Evolutionary conservation across 2,113 vertebrate species (phyloP), one percentile per base, ranked within the genome.

Genomic region (Xenus cinereus): DNA sequence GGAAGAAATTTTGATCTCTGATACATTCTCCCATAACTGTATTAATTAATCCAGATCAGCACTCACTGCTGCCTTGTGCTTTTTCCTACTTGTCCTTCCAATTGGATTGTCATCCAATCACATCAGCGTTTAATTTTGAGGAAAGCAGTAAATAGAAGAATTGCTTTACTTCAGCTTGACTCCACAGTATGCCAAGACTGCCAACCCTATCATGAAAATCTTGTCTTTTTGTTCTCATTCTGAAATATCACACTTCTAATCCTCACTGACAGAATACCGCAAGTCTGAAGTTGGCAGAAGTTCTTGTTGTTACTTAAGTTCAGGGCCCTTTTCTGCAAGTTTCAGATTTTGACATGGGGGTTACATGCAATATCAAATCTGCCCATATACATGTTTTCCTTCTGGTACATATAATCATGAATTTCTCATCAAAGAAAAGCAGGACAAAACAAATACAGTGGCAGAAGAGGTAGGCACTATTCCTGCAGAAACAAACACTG

Each of bases 371-470:
- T 54, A 84, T 24, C 21, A 90, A 69, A 78, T 54, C 22, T 54
- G 8, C 6, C 16, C 12, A 37, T 1, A 1, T 69, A 43, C 0
- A 0, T 71, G 12, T 64, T 87, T 81, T 72, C 8, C 20, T 77
- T 67, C 35, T 62, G 26, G 17, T 73, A 92, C 39, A 32, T 51
- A 24, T 32, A 87, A 51, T 26, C 7, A 64, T 28, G 9, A 77
- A 51, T 56, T 90, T 71, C 30, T 13, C 56, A 59, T 20, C 50
- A 90, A 71, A 71, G 20, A 16, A 74, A 82, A 82, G 14, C 11
- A 14, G 27, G 27, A 64, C 9, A 45, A 77, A 90, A 28, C 28
- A 84, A 81, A 81, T 43, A 68, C 10, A 32, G 32, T 17, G 60
- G n/a, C 60, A 73, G 41, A 10, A 64, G 16, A 84, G 4, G 28